Evolutionary conservation across 2,113 vertebrate species (phyloP).

Genomic region (Glaucidium brasilianum): DNA sequence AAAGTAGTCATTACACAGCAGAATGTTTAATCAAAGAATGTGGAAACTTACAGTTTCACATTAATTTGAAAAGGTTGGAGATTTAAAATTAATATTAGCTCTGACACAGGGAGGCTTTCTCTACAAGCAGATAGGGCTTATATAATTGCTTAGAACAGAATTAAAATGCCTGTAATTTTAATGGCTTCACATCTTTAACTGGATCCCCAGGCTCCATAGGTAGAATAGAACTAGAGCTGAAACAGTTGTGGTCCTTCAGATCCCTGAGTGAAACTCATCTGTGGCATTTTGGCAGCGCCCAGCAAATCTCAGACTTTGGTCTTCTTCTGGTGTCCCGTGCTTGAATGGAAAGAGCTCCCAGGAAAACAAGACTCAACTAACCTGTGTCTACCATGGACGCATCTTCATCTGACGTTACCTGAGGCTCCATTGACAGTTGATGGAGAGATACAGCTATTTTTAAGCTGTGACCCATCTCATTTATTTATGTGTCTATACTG

Average conservation of each 20-base stretch:
- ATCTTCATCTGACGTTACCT: background rate
- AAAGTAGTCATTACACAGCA: conserved; percentile 71
- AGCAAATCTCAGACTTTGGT: background rate
- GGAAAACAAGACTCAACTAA: background rate
- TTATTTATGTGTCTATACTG: background rate
- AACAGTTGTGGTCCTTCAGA: background rate
- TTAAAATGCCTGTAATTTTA: conserved; percentile 47
- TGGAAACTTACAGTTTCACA: conserved; percentile 59
- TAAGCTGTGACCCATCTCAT: background rate
- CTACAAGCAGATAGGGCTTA: conserved; percentile 28
- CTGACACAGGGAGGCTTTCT: conserved; percentile 39
- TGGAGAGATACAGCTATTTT: background rate
- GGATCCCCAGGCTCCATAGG: conserved; percentile 1
- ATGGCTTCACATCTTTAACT: conserved; percentile 9
- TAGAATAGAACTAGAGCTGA: background rate
- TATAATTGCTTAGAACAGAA: conserved; percentile 48
- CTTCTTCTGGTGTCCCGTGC: background rate
- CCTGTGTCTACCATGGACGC: background rate
- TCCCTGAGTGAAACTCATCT: background rate
- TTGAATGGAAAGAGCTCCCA: background rate
- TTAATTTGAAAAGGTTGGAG: conserved; percentile 55
- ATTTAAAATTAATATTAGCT: conserved; percentile 62
- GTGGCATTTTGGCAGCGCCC: background rate
- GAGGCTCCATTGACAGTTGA: rapidly evolving
- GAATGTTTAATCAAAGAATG: conserved; percentile 72